Evolutionary conservation across 2,113 vertebrate species (phyloP), one percentile per base, ranked within the genome.

Genomic region (Vicugna pacos): DNA sequence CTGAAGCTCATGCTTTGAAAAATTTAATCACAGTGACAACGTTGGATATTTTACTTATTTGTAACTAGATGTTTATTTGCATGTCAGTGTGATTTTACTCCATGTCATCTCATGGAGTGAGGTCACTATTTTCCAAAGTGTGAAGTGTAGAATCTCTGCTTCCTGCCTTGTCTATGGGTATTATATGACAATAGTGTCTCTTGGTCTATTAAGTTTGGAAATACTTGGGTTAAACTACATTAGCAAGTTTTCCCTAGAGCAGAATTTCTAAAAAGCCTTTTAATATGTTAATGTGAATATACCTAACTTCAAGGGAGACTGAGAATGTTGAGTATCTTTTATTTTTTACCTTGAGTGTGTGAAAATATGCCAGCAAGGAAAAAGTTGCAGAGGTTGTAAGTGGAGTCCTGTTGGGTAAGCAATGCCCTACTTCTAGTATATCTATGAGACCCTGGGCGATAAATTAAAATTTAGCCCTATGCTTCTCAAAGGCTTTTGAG

Each of bases 201-300:
- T 82, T n/a, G 32, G 17, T 60, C 35, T 82, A 54, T n/a, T 79
- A 72, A 67, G 9, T 87, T 75, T 89, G 32, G 48, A 14, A 91
- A 87, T 73, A 35, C 3, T 38, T 89, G 32, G 28, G 32, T 69
- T 94, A 85, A 96, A 67, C 8, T 17, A 69, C 11, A 52, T 79
- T 20, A 48, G 35, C 19, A 92, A 58, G 5, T 26, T 93, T 95
- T 67, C 35, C 20, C 14, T 91, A 46, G 2, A 72, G n/a, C 7
- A 67, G 38, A 85, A 85, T 77, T 64, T 95, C 42, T 58, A 90
- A 84, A 56, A 65, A 77, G 11, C 20, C 16, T 86, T 92, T 85
- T 42, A 89, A 85, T 89, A 94, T 62, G 54, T 60, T 89, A 88
- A 93, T 58, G 11, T 38, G n/a, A 76, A 12, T 84, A 72, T 42